Evolutionary conservation across 92 coral and sea anemone species (phyloP).

Genomic region (Actinernus sp.): DNA sequence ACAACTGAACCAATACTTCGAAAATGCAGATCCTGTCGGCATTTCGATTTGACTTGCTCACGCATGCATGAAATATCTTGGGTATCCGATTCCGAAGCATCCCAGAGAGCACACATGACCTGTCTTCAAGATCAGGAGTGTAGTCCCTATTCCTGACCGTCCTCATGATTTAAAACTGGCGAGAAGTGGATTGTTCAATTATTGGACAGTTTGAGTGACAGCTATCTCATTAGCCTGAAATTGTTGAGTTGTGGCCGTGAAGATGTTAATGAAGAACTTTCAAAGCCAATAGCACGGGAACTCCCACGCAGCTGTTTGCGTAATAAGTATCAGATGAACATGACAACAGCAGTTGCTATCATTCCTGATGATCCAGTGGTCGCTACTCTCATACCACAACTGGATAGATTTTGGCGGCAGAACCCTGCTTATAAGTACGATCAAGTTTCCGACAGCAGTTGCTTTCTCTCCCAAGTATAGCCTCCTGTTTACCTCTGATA

Average conservation of each 20-base stretch:
- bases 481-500: constrained; percentile 45
- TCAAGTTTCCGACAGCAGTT: constrained; percentile 43
- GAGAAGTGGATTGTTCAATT: constrained; percentile 43
- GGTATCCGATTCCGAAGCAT: constrained; percentile 61
- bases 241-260: constrained; percentile 29
- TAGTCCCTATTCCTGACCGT: constrained; percentile 26
- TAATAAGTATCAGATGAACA: constrained; percentile 62
- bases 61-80: constrained; percentile 48
- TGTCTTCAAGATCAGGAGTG: neutral
- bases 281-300: constrained; percentile 48
- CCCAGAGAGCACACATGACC: constrained; percentile 51
- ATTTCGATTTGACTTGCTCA: constrained; percentile 14
- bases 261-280: constrained; percentile 31
- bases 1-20: constrained; percentile 4
- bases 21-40: constrained; percentile 37
- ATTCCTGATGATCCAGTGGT: constrained; percentile 48
- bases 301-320: constrained; percentile 44
- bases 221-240: constrained; percentile 29
- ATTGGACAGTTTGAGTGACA: constrained; percentile 33
- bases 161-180: constrained; percentile 47
- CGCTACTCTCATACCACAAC: constrained; percentile 45
- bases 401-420: constrained; percentile 48
- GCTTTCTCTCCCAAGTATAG: constrained; percentile 51
- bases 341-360: constrained; percentile 38
- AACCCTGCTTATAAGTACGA: constrained; percentile 26